Evolutionary conservation across 1,140 invertebrate species (phyloP).

Genomic region (Pseudomyrmex gracilis): DNA sequence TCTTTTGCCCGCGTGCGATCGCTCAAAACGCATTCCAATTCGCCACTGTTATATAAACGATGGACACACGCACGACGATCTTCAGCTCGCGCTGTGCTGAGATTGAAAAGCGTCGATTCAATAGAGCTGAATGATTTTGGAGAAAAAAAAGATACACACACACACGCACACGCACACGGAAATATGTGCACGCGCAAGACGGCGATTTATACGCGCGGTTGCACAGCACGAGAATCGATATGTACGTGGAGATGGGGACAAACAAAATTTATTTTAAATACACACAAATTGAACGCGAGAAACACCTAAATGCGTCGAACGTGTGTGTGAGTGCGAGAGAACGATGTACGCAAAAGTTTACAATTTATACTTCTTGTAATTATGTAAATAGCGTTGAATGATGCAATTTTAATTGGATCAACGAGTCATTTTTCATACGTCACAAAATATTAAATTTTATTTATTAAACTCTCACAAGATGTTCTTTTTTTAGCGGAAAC

Average conservation of each 20-base stretch:
- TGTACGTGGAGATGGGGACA: background rate
- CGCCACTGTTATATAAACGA: slow-evolving; percentile 22
- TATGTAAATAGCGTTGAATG: too few relatives aligned
- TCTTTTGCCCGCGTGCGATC: background rate
- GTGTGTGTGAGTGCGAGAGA: too few relatives aligned
- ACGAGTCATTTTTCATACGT: too few relatives aligned
- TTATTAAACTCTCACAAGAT: too few relatives aligned
- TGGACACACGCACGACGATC: background rate
- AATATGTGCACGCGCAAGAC: background rate
- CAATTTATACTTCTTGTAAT: too few relatives aligned
- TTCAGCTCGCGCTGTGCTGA: slow-evolving; percentile 5
- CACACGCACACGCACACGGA: background rate
- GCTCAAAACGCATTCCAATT: slow-evolving; percentile 46
- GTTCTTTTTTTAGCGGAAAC: too few relatives aligned
- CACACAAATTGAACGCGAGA: too few relatives aligned
- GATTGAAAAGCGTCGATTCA: slow-evolving; percentile 47
- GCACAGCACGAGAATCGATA: slow-evolving; percentile 9
- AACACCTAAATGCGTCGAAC: too few relatives aligned
- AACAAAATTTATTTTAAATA: too few relatives aligned
- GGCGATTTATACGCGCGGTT: background rate
- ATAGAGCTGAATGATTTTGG: slow-evolving; percentile 25
- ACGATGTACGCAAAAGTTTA: too few relatives aligned
- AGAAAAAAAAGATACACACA: background rate
- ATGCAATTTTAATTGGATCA: too few relatives aligned
- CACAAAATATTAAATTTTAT: too few relatives aligned